Evolutionary conservation across 2,797 vertebrate genomes (phyloP), one percentile per base, ranked within the genome.

Genomic region (Mallotus villosus): DNA sequence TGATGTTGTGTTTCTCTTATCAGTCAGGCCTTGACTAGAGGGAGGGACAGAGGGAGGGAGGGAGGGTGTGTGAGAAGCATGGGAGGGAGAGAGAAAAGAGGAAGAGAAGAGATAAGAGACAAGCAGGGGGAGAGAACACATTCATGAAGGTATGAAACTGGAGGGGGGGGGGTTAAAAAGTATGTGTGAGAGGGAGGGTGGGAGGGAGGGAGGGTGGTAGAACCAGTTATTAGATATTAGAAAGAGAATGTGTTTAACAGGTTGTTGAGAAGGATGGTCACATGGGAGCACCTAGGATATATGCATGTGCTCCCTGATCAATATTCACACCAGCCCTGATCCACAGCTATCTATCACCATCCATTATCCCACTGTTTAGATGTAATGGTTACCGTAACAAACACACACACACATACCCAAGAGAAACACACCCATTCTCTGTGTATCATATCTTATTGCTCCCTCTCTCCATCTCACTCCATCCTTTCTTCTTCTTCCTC

Each of bases 21-120:
- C 81, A 84, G 74, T 82, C 72, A 74, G 75, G 66, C 79, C 79
- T 82, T 77, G 64, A 53, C 46, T 16, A 14, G 72, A 82, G 76
- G 78, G 62, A 57, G 51, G 19, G 46, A 46, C n/a, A 5, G 27
- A 51, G 46, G 12, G 41, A 27, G n/a, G 11, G 46, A 46, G 53
- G 22, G 62, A 62, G 41, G 34, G 41, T 2, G n/a, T 5, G n/a
- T 24, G 32, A 60, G 19, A 22, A 63, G 60, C 55, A 41, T 61
- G 1, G 19, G 9, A 61, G 37, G 6, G n/a, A n/a, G n/a, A n/a
- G n/a, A n/a, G n/a, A n/a, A 51, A 17, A 51, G 49, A 51, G 49
- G 49, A 17, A 51, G 49, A 51, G 24, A 25, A 7, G 29, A 27
- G 41, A 55, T 41, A 11, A n/a, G 16, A 32, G 22, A 41, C 19